phyloP scores from a whole-genome alignment of 2,113 vertebrate genomes.

The Talpa occidentalis region DNA sequence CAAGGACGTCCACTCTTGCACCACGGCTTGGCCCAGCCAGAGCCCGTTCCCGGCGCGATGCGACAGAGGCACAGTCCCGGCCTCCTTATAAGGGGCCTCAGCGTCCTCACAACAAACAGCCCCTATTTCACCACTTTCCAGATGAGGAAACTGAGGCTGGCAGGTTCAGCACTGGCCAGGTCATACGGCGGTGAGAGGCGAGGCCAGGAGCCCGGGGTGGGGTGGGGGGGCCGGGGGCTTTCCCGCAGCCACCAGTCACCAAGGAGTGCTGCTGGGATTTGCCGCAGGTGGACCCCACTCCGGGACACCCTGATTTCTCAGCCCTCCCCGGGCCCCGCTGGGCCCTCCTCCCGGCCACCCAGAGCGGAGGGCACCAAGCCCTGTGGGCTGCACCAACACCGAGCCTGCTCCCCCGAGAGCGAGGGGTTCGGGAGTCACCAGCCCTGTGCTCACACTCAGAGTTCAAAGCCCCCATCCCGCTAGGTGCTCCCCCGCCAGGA shows the following conservation, averaged over 20 bases:
- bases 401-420: background rate
- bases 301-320: background rate
- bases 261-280: fast-evolving
- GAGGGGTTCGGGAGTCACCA: background rate
- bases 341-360: background rate
- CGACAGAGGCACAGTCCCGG: no score
- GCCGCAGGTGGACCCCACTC: background rate
- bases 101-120: background rate
- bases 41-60: no score
- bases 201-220: no score
- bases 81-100: no score
- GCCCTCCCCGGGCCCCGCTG: background rate
- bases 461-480: background rate
- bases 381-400: fast-evolving
- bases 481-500: background rate
- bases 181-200: background rate
- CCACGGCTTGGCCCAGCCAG: no score
- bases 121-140: background rate
- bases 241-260: background rate
- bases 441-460: background rate
- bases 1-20: no score
- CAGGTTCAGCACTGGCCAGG: background rate
- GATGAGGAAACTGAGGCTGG: background rate
- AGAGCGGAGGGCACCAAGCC: background rate
- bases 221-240: background rate